phyloP scores from a whole-genome alignment of 2,888 invertebrate species.

The Emmelina monodactyla region DNA sequence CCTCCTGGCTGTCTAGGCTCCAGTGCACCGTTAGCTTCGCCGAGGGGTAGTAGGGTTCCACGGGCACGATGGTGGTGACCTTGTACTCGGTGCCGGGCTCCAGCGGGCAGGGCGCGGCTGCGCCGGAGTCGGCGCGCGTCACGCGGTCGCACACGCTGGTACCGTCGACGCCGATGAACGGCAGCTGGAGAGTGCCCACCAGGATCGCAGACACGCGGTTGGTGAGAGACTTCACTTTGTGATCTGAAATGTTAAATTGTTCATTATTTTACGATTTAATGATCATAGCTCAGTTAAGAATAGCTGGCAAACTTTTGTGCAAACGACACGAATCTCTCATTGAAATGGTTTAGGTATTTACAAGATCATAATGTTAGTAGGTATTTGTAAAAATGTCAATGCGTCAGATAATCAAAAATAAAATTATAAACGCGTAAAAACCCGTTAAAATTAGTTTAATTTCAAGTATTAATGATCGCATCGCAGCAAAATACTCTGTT shows the following conservation, averaged over 20 bases:
- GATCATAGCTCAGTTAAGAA: too few relatives aligned
- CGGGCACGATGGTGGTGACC: conserved; percentile 67
- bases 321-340: too few relatives aligned
- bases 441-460: too few relatives aligned
- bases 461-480: too few relatives aligned
- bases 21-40: conserved; percentile 67
- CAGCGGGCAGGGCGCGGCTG: conserved; percentile 70
- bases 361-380: too few relatives aligned
- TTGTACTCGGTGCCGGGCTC: conserved; percentile 69
- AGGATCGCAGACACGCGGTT: conserved; percentile 63
- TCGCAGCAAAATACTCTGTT: too few relatives aligned
- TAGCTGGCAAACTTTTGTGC: too few relatives aligned
- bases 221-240: conserved; percentile 49
- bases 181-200: conserved; percentile 67
- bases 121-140: conserved; percentile 37
- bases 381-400: too few relatives aligned
- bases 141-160: conserved; percentile 69
- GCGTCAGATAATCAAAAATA: too few relatives aligned
- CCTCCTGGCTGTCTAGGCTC: conserved; percentile 55
- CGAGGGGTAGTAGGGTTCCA: conserved; percentile 53
- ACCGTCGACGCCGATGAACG: conserved; percentile 77
- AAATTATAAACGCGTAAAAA: too few relatives aligned
- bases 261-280: background rate
- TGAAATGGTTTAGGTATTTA: too few relatives aligned
- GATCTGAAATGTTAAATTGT: conserved; percentile 30